phyloP scores from a whole-genome alignment of 2,797 vertebrate species.

The Brotula barbata region DNA sequence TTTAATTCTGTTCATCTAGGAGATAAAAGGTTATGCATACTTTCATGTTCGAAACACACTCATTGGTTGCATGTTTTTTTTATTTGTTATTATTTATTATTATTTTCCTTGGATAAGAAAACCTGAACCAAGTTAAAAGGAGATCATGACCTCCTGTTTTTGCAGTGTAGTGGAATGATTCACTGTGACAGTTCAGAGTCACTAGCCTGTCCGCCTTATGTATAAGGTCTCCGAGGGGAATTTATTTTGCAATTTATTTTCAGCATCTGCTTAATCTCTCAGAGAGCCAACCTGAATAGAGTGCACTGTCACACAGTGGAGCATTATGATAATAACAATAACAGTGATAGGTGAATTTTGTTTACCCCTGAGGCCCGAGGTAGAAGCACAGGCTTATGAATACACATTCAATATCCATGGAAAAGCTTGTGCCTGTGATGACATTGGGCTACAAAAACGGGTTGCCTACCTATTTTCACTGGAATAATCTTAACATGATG shows the following conservation, averaged over 20 bases:
- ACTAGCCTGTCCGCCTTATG: constrained; percentile 27
- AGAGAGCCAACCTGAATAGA: constrained; percentile 68
- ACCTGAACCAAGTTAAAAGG: too few relatives aligned
- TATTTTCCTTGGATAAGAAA: too few relatives aligned
- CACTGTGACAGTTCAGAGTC: constrained; percentile 35
- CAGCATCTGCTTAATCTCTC: constrained; percentile 71
- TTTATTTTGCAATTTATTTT: constrained; percentile 70
- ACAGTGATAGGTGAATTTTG: constrained; percentile 60
- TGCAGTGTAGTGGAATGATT: constrained; percentile 44
- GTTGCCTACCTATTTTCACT: constrained; percentile 44
- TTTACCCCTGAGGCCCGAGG: constrained; percentile 60
- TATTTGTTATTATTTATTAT: too few relatives aligned
- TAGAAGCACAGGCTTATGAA: constrained; percentile 46
- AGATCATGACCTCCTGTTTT: too few relatives aligned
- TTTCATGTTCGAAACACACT: too few relatives aligned
- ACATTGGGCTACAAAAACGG: constrained; percentile 38
- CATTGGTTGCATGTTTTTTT: too few relatives aligned
- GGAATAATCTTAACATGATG: constrained; percentile 40
- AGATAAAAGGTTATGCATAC: too few relatives aligned
- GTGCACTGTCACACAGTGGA: constrained; percentile 59
- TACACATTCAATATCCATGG: constrained; percentile 53
- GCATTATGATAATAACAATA: constrained; percentile 70
- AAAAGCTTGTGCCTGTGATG: constrained; percentile 19
- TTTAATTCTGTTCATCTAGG: too few relatives aligned
- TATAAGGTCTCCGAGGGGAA: constrained; percentile 45